Evolutionary conservation across 2,888 invertebrate species (phyloP).

Genomic region (Gisinianus flammeolus): DNA sequence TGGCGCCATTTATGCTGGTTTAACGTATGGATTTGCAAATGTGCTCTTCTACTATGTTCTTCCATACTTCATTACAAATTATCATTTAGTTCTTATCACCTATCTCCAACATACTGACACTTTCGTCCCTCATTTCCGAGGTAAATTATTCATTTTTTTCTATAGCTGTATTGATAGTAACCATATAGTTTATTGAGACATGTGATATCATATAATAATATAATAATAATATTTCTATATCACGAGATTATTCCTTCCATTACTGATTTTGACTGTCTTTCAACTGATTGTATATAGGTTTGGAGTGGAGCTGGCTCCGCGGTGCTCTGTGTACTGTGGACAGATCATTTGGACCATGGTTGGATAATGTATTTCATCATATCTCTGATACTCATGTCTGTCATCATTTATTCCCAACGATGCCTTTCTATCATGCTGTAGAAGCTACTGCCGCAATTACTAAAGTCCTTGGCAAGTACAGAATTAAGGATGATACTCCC

Average conservation of each 20-base stretch:
- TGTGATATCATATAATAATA: too few species aligned
- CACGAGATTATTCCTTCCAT: too few species aligned
- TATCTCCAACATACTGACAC: constrained; percentile 32
- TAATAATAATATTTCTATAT: too few species aligned
- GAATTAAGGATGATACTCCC: constrained; percentile 27
- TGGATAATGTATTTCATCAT: constrained; percentile 31
- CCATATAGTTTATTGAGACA: too few species aligned
- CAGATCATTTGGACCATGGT: constrained; percentile 19
- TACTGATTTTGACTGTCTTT: not conserved
- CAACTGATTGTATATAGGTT: not conserved
- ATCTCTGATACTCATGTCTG: constrained; percentile 21
- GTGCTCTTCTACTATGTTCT: constrained; percentile 29
- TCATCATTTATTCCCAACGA: constrained; percentile 18
- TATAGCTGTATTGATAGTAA: too few species aligned
- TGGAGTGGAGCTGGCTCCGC: constrained; percentile 18
- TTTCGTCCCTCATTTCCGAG: constrained; percentile 21
- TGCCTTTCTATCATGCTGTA: constrained; percentile 30
- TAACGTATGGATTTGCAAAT: constrained; percentile 15
- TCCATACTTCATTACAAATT: constrained; percentile 24
- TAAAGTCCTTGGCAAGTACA: constrained; percentile 26
- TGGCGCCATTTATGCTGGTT: not conserved
- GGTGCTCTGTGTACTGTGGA: constrained; percentile 23
- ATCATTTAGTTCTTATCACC: constrained; percentile 31
- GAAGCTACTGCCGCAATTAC: constrained; percentile 20
- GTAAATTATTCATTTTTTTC: too few species aligned